These are phyloP conservation scores for Petrophora chlorosata DNA, from an alignment of 2,888 invertebrate species.

Conservation along the genomic window DNA sequence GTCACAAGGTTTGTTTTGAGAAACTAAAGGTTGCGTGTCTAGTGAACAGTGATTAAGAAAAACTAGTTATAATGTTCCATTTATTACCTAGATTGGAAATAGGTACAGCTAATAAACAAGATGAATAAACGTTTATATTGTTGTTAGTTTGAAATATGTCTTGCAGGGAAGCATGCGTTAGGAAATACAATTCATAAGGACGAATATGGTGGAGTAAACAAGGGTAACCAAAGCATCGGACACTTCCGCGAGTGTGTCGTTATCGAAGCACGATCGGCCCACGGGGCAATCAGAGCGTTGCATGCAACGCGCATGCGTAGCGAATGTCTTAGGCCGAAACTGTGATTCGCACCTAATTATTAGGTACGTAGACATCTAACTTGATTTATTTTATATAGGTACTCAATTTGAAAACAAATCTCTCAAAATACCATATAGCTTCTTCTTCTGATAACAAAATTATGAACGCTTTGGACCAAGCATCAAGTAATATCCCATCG, in stretches of 20 bases:
- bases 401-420: background rate
- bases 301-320: constrained; percentile 47
- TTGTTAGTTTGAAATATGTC: background rate
- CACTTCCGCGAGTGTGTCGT: constrained; percentile 47
- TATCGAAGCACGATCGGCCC: constrained; percentile 51
- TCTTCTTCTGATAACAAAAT: too few species aligned
- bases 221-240: constrained; percentile 37
- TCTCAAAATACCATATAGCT: too few species aligned
- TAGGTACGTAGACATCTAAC: constrained; percentile 8
- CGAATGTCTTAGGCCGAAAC: constrained; percentile 29
- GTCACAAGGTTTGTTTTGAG: constrained; percentile 28
- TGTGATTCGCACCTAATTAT: constrained; percentile 7
- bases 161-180: background rate
- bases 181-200: background rate
- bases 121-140: too few species aligned
- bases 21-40: constrained; percentile 21
- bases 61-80: background rate
- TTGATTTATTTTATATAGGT: background rate
- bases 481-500: too few species aligned
- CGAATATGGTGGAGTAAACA: constrained; percentile 14
- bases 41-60: background rate
- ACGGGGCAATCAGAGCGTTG: constrained; percentile 55
- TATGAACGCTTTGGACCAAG: too few species aligned
- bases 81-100: background rate
- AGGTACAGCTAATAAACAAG: background rate